Percentiles rank a stretch among this genome's conserved stretches.
These are phyloP conservation scores for Nysson spinosus DNA, from an alignment of 2,888 invertebrate species.

Conservation along the genomic window DNA sequence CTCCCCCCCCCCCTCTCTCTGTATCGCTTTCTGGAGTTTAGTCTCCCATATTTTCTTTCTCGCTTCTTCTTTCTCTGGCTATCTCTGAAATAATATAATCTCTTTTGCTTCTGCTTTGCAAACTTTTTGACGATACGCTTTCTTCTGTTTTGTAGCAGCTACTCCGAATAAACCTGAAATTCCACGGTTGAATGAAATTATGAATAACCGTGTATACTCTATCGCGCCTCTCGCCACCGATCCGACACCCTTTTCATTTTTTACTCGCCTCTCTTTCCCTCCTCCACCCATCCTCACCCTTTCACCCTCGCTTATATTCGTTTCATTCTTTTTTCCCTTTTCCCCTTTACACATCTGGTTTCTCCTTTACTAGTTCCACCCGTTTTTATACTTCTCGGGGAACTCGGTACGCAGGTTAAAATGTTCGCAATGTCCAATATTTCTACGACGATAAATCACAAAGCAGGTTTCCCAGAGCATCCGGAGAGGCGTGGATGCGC, in stretches of 20 bases:
- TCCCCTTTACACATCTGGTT: background rate
- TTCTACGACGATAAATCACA: constrained; percentile 46
- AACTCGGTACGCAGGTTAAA: constrained; percentile 17
- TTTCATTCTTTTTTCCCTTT: background rate
- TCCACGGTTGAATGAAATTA: constrained; percentile 40
- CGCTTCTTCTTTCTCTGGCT: constrained; percentile 18
- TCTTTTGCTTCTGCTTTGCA: constrained; percentile 24
- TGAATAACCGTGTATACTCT: constrained; percentile 15
- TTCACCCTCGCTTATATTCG: background rate
- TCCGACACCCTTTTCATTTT: background rate
- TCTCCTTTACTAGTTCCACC: background rate
- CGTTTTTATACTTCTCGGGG: background rate
- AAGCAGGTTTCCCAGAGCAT: constrained; percentile 13
- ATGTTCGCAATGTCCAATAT: constrained; percentile 37
- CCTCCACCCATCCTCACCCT: background rate
- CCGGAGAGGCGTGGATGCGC: background rate
- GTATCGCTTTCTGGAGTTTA: constrained; percentile 17
- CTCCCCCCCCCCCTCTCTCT: background rate
- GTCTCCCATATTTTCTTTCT: constrained; percentile 14
- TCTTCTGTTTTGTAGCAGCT: no score
- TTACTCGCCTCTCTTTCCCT: background rate
- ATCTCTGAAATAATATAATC: constrained; percentile 38
- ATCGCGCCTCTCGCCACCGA: constrained; percentile 1
- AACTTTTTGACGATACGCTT: constrained; percentile 12
- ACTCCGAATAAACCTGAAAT: constrained; percentile 17